These are phyloP conservation scores for Stegodyphus mimosarum DNA, from an alignment of 1,140 invertebrate genomes.

Conservation along the genomic window DNA sequence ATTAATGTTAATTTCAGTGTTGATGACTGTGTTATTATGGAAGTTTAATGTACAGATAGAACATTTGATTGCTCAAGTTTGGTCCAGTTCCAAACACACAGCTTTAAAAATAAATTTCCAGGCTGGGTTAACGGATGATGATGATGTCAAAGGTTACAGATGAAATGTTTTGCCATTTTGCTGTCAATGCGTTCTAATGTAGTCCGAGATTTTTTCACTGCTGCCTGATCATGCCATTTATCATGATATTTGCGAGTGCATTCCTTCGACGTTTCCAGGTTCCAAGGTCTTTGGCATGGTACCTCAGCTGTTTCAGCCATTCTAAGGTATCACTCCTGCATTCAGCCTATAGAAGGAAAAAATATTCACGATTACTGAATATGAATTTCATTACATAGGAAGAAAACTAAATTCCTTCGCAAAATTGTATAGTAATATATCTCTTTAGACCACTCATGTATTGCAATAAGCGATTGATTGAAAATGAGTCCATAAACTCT, in stretches of 20 bases:
- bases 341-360: constrained; percentile 79
- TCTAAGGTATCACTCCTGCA: constrained; percentile 83
- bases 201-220: not conserved
- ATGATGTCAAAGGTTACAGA: not conserved
- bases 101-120: not conserved
- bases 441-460: no score
- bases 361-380: not conserved
- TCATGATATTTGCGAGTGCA: constrained; percentile 95
- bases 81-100: not conserved
- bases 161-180: not conserved
- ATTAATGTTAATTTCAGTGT: no score
- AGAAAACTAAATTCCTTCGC: no score
- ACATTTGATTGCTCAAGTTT: not conserved
- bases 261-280: constrained; percentile 90
- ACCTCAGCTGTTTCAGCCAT: constrained; percentile 90
- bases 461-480: no score
- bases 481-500: no score
- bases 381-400: not conserved
- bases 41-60: not conserved
- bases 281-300: constrained; percentile 89
- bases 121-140: not conserved
- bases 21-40: not conserved
- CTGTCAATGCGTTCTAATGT: not conserved
- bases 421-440: no score
- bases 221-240: constrained; percentile 66